Evolutionary conservation across 2,888 invertebrate genomes (phyloP).

Genomic region (Drosophila imparisetae): DNA sequence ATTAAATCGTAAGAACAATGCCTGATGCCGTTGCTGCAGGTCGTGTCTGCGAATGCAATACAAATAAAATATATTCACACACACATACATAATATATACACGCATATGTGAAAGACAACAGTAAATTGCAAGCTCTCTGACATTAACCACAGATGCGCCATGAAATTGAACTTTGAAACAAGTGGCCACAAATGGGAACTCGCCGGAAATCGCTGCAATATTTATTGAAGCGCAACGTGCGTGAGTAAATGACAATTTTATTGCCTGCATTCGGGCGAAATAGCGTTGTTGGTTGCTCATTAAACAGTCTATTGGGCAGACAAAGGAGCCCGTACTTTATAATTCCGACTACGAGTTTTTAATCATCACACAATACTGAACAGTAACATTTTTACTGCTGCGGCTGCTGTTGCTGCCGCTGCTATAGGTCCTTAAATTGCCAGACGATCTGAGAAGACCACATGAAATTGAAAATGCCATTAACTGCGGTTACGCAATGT

Average conservation of each 20-base stretch:
- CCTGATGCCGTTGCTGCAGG: slow-evolving; percentile 4
- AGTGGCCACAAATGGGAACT: slow-evolving; percentile 2
- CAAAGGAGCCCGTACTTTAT: slow-evolving; percentile 20
- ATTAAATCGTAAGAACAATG: slow-evolving; percentile 13
- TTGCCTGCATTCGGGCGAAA: slow-evolving; percentile 15
- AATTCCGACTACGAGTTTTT: slow-evolving; percentile 16
- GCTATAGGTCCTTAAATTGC: slow-evolving; percentile 7
- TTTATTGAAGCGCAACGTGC: slow-evolving; percentile 28
- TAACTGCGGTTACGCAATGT: slow-evolving; percentile 12
- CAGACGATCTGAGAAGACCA: slow-evolving; percentile 22
- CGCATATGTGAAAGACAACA: slow-evolving; percentile 20
- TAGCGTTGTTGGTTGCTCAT: slow-evolving; percentile 13
- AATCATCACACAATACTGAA: slow-evolving; percentile 31
- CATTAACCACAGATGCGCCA: slow-evolving; percentile 60
- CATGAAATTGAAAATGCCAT: slow-evolving; percentile 39
- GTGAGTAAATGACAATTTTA: slow-evolving; percentile 48
- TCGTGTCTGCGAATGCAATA: neutral
- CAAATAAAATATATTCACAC: neutral
- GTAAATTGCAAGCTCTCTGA: slow-evolving; percentile 57
- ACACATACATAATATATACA: neutral
- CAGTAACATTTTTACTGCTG: slow-evolving; percentile 16
- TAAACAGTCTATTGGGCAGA: slow-evolving; percentile 32
- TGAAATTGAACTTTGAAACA: slow-evolving; percentile 30
- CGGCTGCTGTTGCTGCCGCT: neutral
- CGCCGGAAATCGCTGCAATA: slow-evolving; percentile 16